Percentiles rank a stretch among this genome's conserved stretches.
phyloP scores from a whole-genome alignment of 2,113 vertebrate genomes.

The Pygoscelis antarcticus region DNA sequence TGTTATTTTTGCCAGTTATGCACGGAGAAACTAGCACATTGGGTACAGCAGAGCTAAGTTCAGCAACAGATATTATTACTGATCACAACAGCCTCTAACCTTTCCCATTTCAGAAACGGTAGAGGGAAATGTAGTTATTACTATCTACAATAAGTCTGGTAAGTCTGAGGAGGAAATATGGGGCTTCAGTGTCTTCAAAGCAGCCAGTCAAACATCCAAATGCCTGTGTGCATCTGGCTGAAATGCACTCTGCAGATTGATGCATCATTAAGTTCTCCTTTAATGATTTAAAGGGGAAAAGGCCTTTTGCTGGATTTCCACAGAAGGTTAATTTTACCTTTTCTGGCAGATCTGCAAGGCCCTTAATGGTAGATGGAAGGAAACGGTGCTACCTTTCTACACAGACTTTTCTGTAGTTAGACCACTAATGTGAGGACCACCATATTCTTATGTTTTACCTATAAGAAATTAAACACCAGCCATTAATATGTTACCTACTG shows the following conservation, averaged over 20 bases:
- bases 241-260: not conserved
- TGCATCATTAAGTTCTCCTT: slow-evolving; percentile 32
- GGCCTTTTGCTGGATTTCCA: slow-evolving; percentile 53
- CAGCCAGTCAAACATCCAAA: not conserved
- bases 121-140: not conserved
- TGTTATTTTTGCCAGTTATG: not conserved
- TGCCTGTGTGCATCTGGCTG: slow-evolving; percentile 5
- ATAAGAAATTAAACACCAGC: slow-evolving; percentile 46
- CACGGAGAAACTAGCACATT: not conserved
- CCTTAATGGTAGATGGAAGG: slow-evolving; percentile 51
- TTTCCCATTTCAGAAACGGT: not conserved
- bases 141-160: not conserved
- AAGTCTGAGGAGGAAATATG: not conserved
- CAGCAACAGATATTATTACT: not conserved
- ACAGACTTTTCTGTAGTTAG: slow-evolving; percentile 8
- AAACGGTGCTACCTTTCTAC: slow-evolving; percentile 9
- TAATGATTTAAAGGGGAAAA: slow-evolving; percentile 51
- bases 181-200: not conserved
- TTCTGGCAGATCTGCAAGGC: slow-evolving; percentile 48
- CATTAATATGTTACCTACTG: slow-evolving; percentile 35
- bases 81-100: not conserved
- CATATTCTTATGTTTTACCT: slow-evolving; percentile 49
- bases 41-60: not conserved
- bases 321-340: slow-evolving; percentile 49
- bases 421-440: slow-evolving; percentile 46